Conservation (phyloP, 2,797 vertebrate species). For the Characodon lateralis region DNA sequence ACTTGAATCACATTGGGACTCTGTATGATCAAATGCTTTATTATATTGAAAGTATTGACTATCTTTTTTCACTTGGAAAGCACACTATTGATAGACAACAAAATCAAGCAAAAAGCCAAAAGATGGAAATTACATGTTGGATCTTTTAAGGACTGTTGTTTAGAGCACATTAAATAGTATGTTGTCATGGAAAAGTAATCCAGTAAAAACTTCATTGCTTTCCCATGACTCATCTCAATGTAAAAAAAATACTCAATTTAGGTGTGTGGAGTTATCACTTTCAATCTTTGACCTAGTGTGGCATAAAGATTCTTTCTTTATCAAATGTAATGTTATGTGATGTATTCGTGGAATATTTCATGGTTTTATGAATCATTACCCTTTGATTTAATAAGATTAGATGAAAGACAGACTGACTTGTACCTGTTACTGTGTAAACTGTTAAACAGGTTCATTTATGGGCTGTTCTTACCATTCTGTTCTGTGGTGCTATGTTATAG, state of each 20-base stretch:
- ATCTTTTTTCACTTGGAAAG: neutral
- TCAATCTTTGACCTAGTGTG: neutral
- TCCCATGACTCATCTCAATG: neutral
- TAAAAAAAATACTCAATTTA: neutral
- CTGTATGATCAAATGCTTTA: too few relatives aligned
- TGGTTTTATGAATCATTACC: too few relatives aligned
- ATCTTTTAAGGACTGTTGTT: conserved; percentile 12
- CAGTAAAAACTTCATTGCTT: neutral
- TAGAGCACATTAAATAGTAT: conserved; percentile 23
- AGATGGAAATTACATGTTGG: conserved; percentile 2
- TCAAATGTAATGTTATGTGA: neutral
- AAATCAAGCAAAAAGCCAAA: neutral
- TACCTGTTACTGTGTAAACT: neutral
- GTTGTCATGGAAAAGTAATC: conserved; percentile 4
- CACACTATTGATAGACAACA: neutral
- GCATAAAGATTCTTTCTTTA: neutral
- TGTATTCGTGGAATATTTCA: too few relatives aligned
- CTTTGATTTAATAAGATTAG: too few relatives aligned
- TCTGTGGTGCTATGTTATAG: neutral
- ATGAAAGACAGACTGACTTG: too few relatives aligned
- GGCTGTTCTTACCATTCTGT: neutral
- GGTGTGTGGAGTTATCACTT: neutral
- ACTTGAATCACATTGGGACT: too few relatives aligned
- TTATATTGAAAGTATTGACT: neutral
- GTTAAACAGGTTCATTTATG: neutral